These are phyloP conservation scores for Hephaestus fuliginosus DNA, from an alignment of 2,797 vertebrate species.

Conservation along the genomic window DNA sequence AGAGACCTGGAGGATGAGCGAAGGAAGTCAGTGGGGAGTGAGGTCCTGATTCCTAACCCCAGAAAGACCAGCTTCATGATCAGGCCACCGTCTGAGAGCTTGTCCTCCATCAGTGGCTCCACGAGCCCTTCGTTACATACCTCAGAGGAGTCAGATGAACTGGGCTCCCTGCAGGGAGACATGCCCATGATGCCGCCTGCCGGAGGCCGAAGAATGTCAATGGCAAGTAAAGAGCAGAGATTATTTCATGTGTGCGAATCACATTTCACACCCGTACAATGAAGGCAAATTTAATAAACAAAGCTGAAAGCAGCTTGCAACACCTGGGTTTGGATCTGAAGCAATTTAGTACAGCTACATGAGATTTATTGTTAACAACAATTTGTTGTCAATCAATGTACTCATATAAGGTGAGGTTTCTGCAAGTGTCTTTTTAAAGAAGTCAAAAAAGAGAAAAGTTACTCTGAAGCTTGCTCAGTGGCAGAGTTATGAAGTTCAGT, in stretches of 20 bases:
- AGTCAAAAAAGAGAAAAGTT: not conserved
- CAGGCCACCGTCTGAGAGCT: slow-evolving; percentile 87
- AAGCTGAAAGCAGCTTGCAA: not conserved
- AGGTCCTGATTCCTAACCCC: slow-evolving; percentile 76
- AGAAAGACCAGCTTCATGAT: slow-evolving; percentile 90
- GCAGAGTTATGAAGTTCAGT: not conserved
- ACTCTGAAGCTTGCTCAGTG: not conserved
- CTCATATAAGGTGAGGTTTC: not conserved
- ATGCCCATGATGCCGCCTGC: slow-evolving; percentile 83
- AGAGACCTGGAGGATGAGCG: slow-evolving; percentile 78
- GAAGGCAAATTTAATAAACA: too few relatives aligned
- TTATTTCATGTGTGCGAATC: not conserved
- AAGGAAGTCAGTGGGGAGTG: slow-evolving; percentile 84
- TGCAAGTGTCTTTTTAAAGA: not conserved
- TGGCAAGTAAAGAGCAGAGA: slow-evolving; percentile 87
- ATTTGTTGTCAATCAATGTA: not conserved
- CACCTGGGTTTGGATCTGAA: not conserved
- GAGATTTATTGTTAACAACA: not conserved
- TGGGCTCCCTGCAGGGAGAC: slow-evolving; percentile 83
- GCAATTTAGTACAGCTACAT: too few relatives aligned
- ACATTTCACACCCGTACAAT: not conserved
- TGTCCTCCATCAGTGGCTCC: slow-evolving; percentile 84
- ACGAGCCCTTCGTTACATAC: slow-evolving; percentile 83
- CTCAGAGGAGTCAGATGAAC: slow-evolving; percentile 87
- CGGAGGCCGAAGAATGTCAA: slow-evolving; percentile 89